Evolutionary conservation across 2,888 invertebrate genomes (phyloP), one percentile per base, ranked within the genome.

Genomic region (Amorpha juglandis): DNA sequence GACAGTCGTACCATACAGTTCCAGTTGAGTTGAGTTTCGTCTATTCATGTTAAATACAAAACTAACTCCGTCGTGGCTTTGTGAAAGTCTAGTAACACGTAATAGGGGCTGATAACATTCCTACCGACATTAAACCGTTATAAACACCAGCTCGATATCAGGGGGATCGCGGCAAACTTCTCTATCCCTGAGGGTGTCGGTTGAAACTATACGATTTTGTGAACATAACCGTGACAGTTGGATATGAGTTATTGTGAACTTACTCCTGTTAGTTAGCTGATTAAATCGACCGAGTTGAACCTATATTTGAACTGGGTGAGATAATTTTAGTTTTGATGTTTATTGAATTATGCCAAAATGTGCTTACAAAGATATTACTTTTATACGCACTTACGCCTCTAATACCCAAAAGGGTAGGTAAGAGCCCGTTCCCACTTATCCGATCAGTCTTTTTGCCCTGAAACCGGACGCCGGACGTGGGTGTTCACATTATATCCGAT

Each of bases 231-330:
- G 8, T 21, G 63, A 35, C 48, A 48, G 19, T 38, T 38, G 16
- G 58, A 12, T 42, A 58, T 58, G 38, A 58, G 38, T 58, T 55
- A 58, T 38, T 19, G 58, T 55, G 11, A 42, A 58, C 58, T 58
- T 35, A 53, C 58, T 42, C 38, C 16, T 38, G 19, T 6, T 58
- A 42, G 58, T 38, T 42, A 19, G 11, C 42, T 9, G 55, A 55
- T 55, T 38, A 38, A 38, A 55, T 58, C 38, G 58, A 42, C 12
- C 33, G n/a, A 33, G n/a, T 58, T 16, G 55, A 38, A 42, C 6
- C 42, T 6, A 58, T 58, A 58, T 38, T 42, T 42, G 11, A 19
- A 42, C 16, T 21, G 19, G 12, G 8, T 38, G 1, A 33, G 6
- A 35, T 27, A 1, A 14, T 12, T 21, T 7, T 62, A 8, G n/a